phyloP scores from a whole-genome alignment of 2,888 invertebrate species.

The Ischnus inquisitorius region DNA sequence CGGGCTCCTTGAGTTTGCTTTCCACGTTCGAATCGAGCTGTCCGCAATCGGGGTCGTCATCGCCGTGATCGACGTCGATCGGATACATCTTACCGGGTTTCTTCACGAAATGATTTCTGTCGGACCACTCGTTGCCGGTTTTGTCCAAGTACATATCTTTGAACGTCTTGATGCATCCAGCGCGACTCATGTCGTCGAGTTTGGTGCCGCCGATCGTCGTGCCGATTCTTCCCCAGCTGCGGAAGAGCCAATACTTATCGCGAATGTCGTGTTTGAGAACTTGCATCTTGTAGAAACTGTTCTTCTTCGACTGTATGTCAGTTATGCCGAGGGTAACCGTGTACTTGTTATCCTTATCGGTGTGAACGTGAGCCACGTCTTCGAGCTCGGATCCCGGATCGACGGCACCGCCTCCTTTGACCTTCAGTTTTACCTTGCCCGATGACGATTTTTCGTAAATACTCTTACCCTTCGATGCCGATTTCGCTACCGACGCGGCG shows the following conservation, averaged over 20 bases:
- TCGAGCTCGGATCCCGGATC: conserved; percentile 96
- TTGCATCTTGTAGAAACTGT: conserved; percentile 98
- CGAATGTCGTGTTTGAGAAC: conserved; percentile 91
- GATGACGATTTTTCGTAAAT: conserved; percentile 87
- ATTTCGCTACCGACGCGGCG: conserved; percentile 87
- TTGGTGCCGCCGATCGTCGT: conserved; percentile 95
- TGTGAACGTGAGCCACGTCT: conserved; percentile 93
- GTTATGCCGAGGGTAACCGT: conserved; percentile 94
- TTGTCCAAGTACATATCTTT: conserved; percentile 90
- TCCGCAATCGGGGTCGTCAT: conserved; percentile 85
- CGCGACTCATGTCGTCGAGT: conserved; percentile 86
- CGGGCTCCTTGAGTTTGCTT: conserved; percentile 90
- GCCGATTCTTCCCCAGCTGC: conserved; percentile 98
- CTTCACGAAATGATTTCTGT: conserved; percentile 89
- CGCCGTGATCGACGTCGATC: conserved; percentile 95
- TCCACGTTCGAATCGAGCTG: conserved; percentile 86
- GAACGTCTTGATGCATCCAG: conserved; percentile 89
- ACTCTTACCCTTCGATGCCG: conserved; percentile 88
- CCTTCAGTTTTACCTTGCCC: conserved; percentile 88
- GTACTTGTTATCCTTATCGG: conserved; percentile 88
- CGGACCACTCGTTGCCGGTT: conserved; percentile 93
- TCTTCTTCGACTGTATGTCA: conserved; percentile 94
- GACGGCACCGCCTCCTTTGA: conserved; percentile 95
- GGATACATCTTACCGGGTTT: conserved; percentile 92
- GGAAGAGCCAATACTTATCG: conserved; percentile 92